These are phyloP conservation scores for Tridacna crocea DNA, from an alignment of 2,888 invertebrate species.

Conservation along the genomic window DNA sequence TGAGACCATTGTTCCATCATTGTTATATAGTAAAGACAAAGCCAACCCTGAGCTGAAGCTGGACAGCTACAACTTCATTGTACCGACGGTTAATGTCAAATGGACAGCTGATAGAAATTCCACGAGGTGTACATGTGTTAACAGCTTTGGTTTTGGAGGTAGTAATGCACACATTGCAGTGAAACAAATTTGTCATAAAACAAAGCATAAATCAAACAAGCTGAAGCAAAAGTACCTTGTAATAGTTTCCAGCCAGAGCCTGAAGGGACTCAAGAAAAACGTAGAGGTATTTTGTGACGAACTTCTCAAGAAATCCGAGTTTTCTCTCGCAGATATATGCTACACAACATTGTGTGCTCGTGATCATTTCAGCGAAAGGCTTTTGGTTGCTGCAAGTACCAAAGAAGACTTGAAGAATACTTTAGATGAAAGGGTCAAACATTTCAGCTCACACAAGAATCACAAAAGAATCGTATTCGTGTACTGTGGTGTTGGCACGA, in stretches of 20 bases:
- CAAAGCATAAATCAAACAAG: background rate
- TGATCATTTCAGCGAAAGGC: conserved; percentile 54
- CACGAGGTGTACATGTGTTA: conserved; percentile 50
- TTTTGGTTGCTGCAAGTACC: conserved; percentile 36
- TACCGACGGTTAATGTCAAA: conserved; percentile 45
- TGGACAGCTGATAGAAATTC: conserved; percentile 39
- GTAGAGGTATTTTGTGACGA: background rate
- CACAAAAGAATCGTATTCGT: conserved; percentile 58
- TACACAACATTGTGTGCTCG: conserved; percentile 63
- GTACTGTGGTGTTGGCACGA: conserved; percentile 69
- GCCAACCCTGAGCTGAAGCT: conserved; percentile 61
- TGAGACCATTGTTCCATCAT: conserved; percentile 63
- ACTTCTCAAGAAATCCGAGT: background rate
- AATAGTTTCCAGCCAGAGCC: background rate
- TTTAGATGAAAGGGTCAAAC: background rate
- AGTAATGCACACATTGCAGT: conserved; percentile 66
- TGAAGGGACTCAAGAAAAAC: conserved; percentile 5
- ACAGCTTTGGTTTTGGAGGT: conserved; percentile 70
- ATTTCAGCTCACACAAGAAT: background rate
- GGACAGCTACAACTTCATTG: conserved; percentile 42
- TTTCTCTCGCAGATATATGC: background rate
- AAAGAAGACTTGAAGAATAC: background rate
- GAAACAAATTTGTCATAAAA: background rate
- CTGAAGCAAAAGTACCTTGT: background rate
- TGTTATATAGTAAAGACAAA: conserved; percentile 56